Evolutionary conservation across 2,797 vertebrate genomes (phyloP), one percentile per base, ranked within the genome.

Genomic region (Menidia menidia): DNA sequence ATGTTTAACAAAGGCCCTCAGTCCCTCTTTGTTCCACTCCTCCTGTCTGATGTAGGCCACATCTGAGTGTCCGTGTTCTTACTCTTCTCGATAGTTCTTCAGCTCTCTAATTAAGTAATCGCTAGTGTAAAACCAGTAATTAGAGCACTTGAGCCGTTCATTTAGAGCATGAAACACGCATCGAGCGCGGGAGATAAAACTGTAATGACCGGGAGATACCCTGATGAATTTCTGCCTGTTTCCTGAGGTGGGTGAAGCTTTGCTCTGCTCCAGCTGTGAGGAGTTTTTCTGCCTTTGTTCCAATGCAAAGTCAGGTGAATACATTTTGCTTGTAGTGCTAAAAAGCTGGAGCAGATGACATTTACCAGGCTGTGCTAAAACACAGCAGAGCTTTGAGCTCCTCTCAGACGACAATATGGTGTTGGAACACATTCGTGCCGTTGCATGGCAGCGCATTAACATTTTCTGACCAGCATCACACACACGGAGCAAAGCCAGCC

Each of bases 111-210:
- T 77, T 45, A 65, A 43, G 25, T 45, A 69, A 85, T 78, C 75
- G 64, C 86, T 61, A 82, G 79, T 68, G 78, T 54, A 54, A 77
- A 82, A 70, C 53, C 72, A 71, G 41, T 43, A 64, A 78, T 75
- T 69, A 71, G 64, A 77, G 19, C 62, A 45, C 57, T 68, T 59
- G 41, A 68, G 59, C 44, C 33, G 41, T 66, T 68, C 15, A 59
- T 51, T 73, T 18, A 56, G 33, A 66, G 31, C 31, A 32, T 4
- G 8, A 12, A 66, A 51, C 41, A 80, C 15, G 11, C 58, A 55
- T 71, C n/a, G 75, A 65, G 5, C 14, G 35, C 19, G 53, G 31
- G 10, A 64, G 65, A 67, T 50, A 64, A 73, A 78, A 59, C 18
- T 44, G 19, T 32, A 33, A 50, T 64, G 18, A 73, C 43, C 4